Evolutionary conservation across 2,888 invertebrate genomes (phyloP), one percentile per base, ranked within the genome.

Genomic region (Cosmia trapezina): DNA sequence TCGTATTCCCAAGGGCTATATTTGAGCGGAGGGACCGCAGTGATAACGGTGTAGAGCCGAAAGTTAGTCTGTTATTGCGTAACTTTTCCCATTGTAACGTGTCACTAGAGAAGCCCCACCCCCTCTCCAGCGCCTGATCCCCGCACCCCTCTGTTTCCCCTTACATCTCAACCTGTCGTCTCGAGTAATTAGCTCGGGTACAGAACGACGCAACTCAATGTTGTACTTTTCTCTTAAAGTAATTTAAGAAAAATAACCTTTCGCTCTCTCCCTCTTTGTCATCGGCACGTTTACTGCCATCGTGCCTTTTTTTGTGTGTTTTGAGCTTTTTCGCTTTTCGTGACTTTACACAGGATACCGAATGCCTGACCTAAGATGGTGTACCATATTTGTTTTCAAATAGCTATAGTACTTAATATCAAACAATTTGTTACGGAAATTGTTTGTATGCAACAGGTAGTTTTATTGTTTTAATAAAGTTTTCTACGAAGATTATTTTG

Each of bases 71-170:
- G 91, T 94, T 92, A 93, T 92, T 92, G 89, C 90, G 88, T 89
- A 94, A 94, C 92, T 94, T 93, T 93, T 90, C 90, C 89, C 92
- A 93, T 93, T 91, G 93, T 90, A 88, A 91, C 91, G 90, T 91
- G 93, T 91, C 90, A 88, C 89, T 87, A 86, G 83, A 78, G 77
- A 72, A 78, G 76, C 73, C 66, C 60, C 73, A 68, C 65, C 74
- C 67, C 70, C 54, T 72, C 68, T 64, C 74, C 67, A 70, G 54
- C 64, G 65, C 56, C 65, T 53, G 22, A 70, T 14, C 61, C 63
- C 61, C 62, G 45, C 71, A 8, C 66, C 74, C 68, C 67, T 11
- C 70, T 61, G 28, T 45, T 67, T 66, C 47, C 73, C 68, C 70
- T 61, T 47, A 49, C 71, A 70, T 83, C 75, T 70, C 82, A 81